Evolutionary conservation across 64 coral and sea anemone species (phyloP), one percentile per base, ranked within the genome.

Genomic region (Porites lutea): DNA sequence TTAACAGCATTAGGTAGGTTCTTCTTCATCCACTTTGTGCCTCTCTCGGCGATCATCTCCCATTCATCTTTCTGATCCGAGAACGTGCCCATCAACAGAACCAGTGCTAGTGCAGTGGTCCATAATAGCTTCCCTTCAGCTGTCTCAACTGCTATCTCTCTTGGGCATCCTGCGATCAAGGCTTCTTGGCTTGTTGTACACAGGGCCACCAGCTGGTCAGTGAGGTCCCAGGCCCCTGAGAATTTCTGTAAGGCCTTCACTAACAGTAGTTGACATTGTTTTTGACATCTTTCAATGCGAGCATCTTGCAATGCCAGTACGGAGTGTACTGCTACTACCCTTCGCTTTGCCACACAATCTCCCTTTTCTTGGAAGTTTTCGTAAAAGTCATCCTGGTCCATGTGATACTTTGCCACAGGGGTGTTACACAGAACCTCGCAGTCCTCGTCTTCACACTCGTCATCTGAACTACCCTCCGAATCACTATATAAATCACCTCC

Each of bases 61-160:
- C 92, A 94, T 68, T 94, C 93, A 66, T 86, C 54, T 15, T 87
- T 95, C 47, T 91, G 71, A 37, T 49, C 51, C n/a, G 20, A 48
- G 52, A 78, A 95, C 80, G 79, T 91, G 5, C 88, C 55, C 75
- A 79, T 54, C 51, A 95, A 59, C 48, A 78, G 77, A 5, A 88
- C 88, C 52, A 95, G 86, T 48, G 93, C 93, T 47, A 95, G 84
- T 65, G 88, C 93, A 52, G 93, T 95, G 62, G 93, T 88, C 93
- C 93, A 95, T 13, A 95, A 5, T 9, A 58, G 15, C 47, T 77
- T 79, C 21, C 58, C 88, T 50, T 64, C 67, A 20, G 52, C 63
- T 61, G 86, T 67, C 9, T 19, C 65, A 27, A 16, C 89, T 67
- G 89, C 27, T 48, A 94, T 52, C 61, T 65, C 57, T 52, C 51